A percentile compares a stretch with the other conserved stretches of the same genome.
These are phyloP conservation scores for Catharus ustulatus DNA, from an alignment of 2,797 vertebrate species.

Conservation along the genomic window DNA sequence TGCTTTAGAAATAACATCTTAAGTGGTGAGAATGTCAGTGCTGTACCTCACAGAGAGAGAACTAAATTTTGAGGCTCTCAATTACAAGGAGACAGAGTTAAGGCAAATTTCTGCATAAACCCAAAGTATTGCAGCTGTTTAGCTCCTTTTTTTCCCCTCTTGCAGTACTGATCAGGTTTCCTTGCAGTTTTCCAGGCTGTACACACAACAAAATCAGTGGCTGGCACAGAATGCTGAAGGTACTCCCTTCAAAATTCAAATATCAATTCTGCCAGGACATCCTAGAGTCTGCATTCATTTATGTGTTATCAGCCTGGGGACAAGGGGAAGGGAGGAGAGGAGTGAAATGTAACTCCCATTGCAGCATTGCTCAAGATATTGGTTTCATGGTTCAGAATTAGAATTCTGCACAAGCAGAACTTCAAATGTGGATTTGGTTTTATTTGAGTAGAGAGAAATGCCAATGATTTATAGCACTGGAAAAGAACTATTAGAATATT, in stretches of 20 bases:
- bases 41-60: neutral
- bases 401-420: neutral
- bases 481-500: neutral
- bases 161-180: neutral
- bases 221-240: neutral
- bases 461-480: neutral
- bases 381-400: neutral
- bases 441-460: neutral
- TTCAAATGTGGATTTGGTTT: neutral
- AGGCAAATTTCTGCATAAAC: neutral
- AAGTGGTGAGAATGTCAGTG: neutral
- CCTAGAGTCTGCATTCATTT: slow-evolving; percentile 1
- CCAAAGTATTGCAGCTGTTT: neutral
- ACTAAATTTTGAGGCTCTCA: neutral
- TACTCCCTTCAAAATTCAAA: neutral
- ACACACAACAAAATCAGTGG: neutral
- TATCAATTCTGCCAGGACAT: neutral
- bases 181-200: neutral
- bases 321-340: neutral
- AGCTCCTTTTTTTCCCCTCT: neutral
- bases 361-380: neutral
- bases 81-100: neutral
- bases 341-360: neutral
- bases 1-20: neutral
- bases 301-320: neutral